Evolutionary conservation across 2,113 vertebrate genomes (phyloP).

Genomic region (Corydoras maculifer): DNA sequence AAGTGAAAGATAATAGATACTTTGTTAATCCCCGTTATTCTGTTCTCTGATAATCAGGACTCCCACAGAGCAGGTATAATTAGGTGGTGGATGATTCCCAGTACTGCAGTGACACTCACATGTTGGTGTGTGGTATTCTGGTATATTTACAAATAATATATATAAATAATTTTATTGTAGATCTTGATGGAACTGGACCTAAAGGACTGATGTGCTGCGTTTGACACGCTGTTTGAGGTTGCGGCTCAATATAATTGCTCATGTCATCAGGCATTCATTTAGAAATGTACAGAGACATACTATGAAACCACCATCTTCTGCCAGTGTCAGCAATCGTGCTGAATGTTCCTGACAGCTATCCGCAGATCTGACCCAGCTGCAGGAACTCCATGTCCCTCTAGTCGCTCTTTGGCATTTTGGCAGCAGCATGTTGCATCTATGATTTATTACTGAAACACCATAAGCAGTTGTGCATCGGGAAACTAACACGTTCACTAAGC

Average conservation of each 20-base stretch:
- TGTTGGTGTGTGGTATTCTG: too few species aligned
- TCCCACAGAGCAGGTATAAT: too few species aligned
- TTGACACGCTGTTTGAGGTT: slow-evolving; percentile 91
- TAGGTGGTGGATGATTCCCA: too few species aligned
- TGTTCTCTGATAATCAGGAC: too few species aligned
- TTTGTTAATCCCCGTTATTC: too few species aligned
- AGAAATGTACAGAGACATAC: slow-evolving; percentile 79
- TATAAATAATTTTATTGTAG: too few species aligned
- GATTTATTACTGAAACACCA: too few species aligned
- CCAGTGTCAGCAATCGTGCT: slow-evolving; percentile 79
- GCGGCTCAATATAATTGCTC: slow-evolving; percentile 86
- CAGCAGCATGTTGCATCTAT: not conserved
- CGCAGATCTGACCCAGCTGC: slow-evolving; percentile 50
- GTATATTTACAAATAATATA: too few species aligned
- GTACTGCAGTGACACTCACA: too few species aligned
- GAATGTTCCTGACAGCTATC: slow-evolving; percentile 76
- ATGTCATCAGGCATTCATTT: slow-evolving; percentile 89
- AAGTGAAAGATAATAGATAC: too few species aligned
- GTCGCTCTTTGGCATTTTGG: slow-evolving; percentile 42
- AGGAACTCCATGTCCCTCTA: slow-evolving; percentile 26
- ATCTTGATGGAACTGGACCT: slow-evolving; percentile 69
- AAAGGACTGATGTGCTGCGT: slow-evolving; percentile 86
- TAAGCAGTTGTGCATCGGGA: too few species aligned
- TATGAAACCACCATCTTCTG: slow-evolving; percentile 84
- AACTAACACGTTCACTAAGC: too few species aligned